Base-by-base conservation (phyloP, 1,140 invertebrate genomes). In the Bombyx mandarina region DNA sequence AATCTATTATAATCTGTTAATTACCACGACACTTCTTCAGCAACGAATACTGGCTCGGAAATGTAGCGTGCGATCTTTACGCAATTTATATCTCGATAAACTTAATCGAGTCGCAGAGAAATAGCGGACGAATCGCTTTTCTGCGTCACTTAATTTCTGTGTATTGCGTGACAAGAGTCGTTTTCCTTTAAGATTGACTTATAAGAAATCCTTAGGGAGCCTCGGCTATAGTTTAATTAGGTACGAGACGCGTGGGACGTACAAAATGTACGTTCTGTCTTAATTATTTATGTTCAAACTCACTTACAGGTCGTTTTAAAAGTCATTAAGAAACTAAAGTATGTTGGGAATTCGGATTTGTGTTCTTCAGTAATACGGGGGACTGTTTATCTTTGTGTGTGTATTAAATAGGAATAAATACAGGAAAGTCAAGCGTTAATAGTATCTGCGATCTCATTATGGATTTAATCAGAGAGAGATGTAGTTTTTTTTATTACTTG, bases 151-250 rank as follows among this genome's bases (percentile, higher is more conserved):
- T 61, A 57, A 61, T 61, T 57, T 57, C 50, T 57, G 51, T 57
- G 56, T 53, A 12, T 35, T 58, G 56, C 56, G 56, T 62, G 60
- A 62, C 60, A 58, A 51, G 52, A 51, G 60, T 47, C 56, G 56
- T 62, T 62, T 62, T 54, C 49, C 56, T 58, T 62, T 54, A 54
- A 58, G 56, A 62, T 55, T 45, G 52, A 57, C 56, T 62, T 58
- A 48, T 52, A 47, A 62, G 52, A 45, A 51, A n/a, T 51, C 50
- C 50, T 51, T 35, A 5, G 18, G 50, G 50, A 54, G 42, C 51
- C 51, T 58, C 50, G 8, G 26, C 7, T 52, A 45, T 60, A n/a
- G 43, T 53, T 54, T 54, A 54, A 54, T 54, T 54, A 54, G 45
- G 12, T 18, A 8, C 53, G 9, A 43, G n/a, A 43, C 43, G 53